Evolutionary conservation across 2,113 vertebrate genomes (phyloP).

Genomic region (Stigmatopora argus): DNA sequence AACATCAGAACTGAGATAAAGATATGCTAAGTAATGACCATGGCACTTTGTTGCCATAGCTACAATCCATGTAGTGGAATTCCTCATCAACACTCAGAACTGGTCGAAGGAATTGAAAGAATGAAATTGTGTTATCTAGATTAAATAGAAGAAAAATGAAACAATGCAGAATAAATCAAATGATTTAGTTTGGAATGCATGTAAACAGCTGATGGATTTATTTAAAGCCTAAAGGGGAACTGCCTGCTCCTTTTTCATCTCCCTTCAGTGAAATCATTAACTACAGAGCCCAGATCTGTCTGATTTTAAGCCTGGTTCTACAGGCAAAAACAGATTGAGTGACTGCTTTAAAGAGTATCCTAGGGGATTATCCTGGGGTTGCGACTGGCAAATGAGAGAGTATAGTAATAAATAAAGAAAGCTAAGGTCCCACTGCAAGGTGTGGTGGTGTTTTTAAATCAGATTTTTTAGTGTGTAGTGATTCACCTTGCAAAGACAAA

Average conservation of each 20-base stretch:
- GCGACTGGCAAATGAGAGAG: background rate
- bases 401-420: background rate
- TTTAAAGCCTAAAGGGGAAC: background rate
- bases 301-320: background rate
- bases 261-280: background rate
- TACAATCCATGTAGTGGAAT: background rate
- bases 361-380: background rate
- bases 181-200: background rate
- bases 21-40: background rate
- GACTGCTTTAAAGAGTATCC: background rate
- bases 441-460: background rate
- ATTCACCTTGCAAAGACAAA: too few species aligned
- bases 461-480: background rate
- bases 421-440: too few species aligned
- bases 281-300: background rate
- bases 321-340: background rate
- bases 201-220: background rate
- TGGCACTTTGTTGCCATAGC: background rate
- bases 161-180: background rate
- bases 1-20: background rate
- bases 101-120: background rate
- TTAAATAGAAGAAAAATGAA: background rate
- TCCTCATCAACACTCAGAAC: background rate
- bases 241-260: background rate
- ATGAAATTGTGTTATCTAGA: background rate